Percentiles rank a stretch among this genome's conserved stretches.
Conservation (phyloP, 2,888 invertebrate genomes). For the Cryptosula pallasiana region DNA sequence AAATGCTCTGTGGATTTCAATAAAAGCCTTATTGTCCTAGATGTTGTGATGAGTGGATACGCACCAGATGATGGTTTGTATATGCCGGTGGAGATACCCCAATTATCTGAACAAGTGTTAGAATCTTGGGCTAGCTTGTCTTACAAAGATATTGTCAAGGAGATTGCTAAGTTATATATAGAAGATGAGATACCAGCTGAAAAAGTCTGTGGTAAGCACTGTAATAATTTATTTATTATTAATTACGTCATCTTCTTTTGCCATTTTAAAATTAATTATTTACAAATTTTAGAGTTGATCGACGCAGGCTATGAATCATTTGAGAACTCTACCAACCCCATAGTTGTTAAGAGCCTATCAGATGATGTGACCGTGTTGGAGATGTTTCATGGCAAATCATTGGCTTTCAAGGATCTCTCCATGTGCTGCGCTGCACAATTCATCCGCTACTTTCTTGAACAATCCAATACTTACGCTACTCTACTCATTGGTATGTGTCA, state of each 20-base stretch:
- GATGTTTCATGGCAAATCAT: constrained; percentile 55
- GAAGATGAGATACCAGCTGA: constrained; percentile 49
- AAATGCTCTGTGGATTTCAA: too few species aligned
- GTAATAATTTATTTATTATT: too few species aligned
- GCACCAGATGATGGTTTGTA: constrained; percentile 54
- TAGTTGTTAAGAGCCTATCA: background rate
- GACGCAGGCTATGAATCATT: constrained; percentile 40
- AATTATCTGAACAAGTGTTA: constrained; percentile 35
- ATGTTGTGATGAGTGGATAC: constrained; percentile 50
- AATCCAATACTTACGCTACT: constrained; percentile 43
- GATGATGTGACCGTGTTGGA: constrained; percentile 52
- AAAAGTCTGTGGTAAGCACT: constrained; percentile 42
- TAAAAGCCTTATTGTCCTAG: too few species aligned
- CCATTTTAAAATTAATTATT: too few species aligned
- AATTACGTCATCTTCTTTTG: too few species aligned
- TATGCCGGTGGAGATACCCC: constrained; percentile 51
- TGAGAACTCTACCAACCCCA: constrained; percentile 31
- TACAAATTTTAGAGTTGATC: constrained; percentile 31
- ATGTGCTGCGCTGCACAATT: constrained; percentile 52
- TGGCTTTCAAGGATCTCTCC: constrained; percentile 57
- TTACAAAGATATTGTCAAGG: constrained; percentile 48
- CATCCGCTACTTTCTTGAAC: constrained; percentile 50
- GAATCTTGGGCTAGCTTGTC: constrained; percentile 44
- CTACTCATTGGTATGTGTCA: constrained; percentile 45
- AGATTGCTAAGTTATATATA: constrained; percentile 49